These are phyloP conservation scores for Hemiprocne comata DNA, from an alignment of 2,113 vertebrate species.

Conservation along the genomic window DNA sequence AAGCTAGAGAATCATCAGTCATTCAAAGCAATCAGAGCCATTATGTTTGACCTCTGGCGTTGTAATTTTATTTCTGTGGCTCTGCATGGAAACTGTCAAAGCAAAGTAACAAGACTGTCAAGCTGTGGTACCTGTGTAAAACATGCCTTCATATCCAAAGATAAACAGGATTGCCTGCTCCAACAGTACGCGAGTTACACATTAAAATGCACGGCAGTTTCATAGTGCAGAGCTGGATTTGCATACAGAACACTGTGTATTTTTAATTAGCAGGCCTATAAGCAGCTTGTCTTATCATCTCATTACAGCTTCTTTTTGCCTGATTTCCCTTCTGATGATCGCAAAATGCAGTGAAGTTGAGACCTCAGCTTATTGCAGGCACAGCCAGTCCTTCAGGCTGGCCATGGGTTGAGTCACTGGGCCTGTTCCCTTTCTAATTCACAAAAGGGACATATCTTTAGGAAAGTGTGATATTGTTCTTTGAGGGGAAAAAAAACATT, in stretches of 20 bases:
- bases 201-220: background rate
- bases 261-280: slow-evolving; percentile 20
- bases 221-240: background rate
- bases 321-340: slow-evolving; percentile 7
- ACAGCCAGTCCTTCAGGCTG: background rate
- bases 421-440: background rate
- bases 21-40: background rate
- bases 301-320: slow-evolving; percentile 9
- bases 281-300: background rate
- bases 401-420: fast-evolving
- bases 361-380: background rate
- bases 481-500: background rate
- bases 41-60: background rate
- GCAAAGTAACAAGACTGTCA: background rate
- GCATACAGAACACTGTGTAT: background rate
- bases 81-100: background rate
- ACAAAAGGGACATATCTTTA: background rate
- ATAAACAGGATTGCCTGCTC: background rate
- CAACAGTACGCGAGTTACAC: background rate
- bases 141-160: background rate
- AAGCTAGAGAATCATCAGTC: background rate
- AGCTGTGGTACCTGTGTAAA: background rate
- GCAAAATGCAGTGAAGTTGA: background rate
- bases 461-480: background rate
- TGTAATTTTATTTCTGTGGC: background rate